Evolutionary conservation across 1,140 invertebrate genomes (phyloP).

Genomic region (Spodoptera frugiperda): DNA sequence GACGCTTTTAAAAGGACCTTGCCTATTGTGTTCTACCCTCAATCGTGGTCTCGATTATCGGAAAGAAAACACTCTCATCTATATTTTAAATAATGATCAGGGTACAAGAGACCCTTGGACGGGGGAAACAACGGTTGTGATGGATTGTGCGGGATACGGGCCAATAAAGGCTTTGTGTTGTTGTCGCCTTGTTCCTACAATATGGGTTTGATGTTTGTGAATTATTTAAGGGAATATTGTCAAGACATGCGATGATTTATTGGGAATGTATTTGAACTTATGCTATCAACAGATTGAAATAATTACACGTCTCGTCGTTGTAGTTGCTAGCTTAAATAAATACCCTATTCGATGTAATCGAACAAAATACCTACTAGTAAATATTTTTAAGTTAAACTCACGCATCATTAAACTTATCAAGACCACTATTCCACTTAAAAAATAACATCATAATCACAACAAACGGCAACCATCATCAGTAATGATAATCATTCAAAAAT

Average conservation of each 20-base stretch:
- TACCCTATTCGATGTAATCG: too few species aligned
- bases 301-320: too few species aligned
- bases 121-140: slow-evolving; percentile 75
- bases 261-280: background rate
- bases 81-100: slow-evolving; percentile 86
- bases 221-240: slow-evolving; percentile 37
- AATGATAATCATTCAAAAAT: slow-evolving; percentile 38
- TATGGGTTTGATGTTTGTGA: slow-evolving; percentile 42
- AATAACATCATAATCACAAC: slow-evolving; percentile 1
- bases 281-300: too few species aligned
- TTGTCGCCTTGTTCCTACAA: slow-evolving; percentile 61
- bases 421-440: background rate
- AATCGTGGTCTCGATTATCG: slow-evolving; percentile 84
- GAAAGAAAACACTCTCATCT: slow-evolving; percentile 85
- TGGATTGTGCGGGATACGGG: slow-evolving; percentile 72
- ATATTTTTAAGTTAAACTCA: too few species aligned
- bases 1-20: slow-evolving; percentile 73
- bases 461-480: slow-evolving; percentile 22
- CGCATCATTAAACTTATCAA: background rate
- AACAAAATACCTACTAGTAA: too few species aligned
- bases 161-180: slow-evolving; percentile 70
- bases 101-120: slow-evolving; percentile 64
- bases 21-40: slow-evolving; percentile 80
- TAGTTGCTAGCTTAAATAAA: too few species aligned
- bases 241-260: slow-evolving; percentile 13